These are phyloP conservation scores for Eudyptes chrysolophus DNA, from an alignment of 2,113 vertebrate species.

Conservation along the genomic window DNA sequence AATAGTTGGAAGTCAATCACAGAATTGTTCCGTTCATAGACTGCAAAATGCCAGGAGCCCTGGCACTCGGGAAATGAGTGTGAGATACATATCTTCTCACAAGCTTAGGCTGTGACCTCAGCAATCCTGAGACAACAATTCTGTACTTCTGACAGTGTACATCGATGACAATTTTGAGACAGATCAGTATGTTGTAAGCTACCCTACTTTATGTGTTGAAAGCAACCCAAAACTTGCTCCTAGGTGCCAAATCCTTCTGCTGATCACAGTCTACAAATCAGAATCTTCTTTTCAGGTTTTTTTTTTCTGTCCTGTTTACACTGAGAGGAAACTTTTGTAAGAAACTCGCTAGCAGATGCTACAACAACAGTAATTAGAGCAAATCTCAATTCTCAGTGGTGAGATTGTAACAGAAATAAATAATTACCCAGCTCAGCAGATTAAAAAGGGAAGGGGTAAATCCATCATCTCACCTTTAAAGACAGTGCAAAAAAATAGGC, in stretches of 20 bases:
- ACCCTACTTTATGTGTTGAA: not conserved
- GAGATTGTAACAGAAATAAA: not conserved
- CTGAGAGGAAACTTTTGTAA: not conserved
- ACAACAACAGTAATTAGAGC: not conserved
- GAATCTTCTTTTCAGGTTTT: not conserved
- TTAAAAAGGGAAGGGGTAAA: not conserved
- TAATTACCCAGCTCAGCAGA: not conserved
- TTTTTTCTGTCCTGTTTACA: not conserved
- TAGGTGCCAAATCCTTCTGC: not conserved
- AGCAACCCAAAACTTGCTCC: not conserved
- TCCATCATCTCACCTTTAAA: not conserved
- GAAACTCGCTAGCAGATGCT: not conserved
- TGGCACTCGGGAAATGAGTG: not conserved
- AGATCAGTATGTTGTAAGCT: not conserved
- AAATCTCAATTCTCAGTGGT: not conserved
- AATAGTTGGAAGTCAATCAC: not conserved
- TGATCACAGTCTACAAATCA: not conserved
- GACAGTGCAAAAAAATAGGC: not conserved
- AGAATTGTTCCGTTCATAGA: not conserved
- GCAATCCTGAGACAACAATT: not conserved
- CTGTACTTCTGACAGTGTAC: not conserved
- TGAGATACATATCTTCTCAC: not conserved
- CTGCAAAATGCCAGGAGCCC: not conserved
- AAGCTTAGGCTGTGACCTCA: not conserved
- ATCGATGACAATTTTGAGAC: accelerated